These are phyloP conservation scores for Helicoverpa assulta DNA, from an alignment of 2,888 invertebrate genomes.

Conservation along the genomic window DNA sequence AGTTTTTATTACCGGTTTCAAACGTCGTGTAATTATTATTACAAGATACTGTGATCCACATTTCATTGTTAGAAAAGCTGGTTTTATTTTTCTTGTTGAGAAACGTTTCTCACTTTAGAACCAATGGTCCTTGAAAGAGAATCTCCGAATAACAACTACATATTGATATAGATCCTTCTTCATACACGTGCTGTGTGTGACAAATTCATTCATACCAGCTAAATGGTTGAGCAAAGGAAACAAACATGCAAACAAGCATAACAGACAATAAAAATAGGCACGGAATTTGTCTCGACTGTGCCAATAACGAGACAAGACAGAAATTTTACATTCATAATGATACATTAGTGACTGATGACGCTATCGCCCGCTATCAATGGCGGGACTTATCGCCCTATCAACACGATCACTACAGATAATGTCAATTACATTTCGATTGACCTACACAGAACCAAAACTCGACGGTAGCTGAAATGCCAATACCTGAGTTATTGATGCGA, in stretches of 20 bases:
- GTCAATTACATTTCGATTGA: conserved; percentile 47
- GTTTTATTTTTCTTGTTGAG: no score
- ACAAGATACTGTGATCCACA: no score
- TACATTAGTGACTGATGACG: conserved; percentile 20
- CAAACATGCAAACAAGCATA: background rate
- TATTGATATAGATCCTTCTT: background rate
- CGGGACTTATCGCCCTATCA: conserved; percentile 35
- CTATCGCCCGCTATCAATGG: conserved; percentile 28
- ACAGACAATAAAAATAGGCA: no score
- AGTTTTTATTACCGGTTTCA: conserved; percentile 7
- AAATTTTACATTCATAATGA: conserved; percentile 1
- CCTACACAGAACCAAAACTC: conserved; percentile 3
- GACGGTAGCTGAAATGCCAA: conserved; percentile 9
- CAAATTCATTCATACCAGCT: background rate
- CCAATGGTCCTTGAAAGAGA: no score
- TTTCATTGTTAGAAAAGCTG: no score
- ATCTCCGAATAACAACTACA: no score
- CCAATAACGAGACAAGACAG: conserved; percentile 14
- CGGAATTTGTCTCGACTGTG: conserved; percentile 3
- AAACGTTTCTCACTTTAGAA: no score
- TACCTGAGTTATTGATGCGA: conserved; percentile 31
- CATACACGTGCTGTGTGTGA: background rate
- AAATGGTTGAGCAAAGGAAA: background rate
- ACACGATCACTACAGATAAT: conserved; percentile 37
- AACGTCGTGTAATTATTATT: background rate